phyloP scores from a whole-genome alignment of 2,113 vertebrate species.

The Cyprinodon brontotheroides region DNA sequence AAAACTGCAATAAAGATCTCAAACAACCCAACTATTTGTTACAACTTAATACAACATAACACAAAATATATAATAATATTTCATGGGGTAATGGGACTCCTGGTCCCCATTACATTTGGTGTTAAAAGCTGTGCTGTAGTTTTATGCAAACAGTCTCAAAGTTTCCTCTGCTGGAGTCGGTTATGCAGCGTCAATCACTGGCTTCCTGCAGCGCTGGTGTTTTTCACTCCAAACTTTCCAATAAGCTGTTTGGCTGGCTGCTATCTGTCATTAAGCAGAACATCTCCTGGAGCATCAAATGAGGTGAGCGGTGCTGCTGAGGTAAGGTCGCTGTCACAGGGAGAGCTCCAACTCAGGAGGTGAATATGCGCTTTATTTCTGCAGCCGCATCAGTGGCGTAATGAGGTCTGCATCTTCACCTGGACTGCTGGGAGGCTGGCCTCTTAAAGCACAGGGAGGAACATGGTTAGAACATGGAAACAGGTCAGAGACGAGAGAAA shows the following conservation, averaged over 20 bases:
- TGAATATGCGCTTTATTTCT: conserved; percentile 10
- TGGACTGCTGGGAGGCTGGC: neutral
- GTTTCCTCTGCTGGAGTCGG: conserved; percentile 36
- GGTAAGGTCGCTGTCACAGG: conserved; percentile 41
- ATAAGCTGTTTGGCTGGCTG: conserved; percentile 58
- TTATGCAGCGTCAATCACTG: conserved; percentile 61
- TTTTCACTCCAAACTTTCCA: conserved; percentile 56
- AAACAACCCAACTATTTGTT: too few relatives aligned
- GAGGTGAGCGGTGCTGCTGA: conserved; percentile 20
- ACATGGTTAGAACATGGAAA: neutral
- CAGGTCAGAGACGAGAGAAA: neutral
- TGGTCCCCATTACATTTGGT: neutral
- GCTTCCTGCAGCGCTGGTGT: conserved; percentile 54
- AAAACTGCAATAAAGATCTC: neutral
- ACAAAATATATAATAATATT: too few relatives aligned
- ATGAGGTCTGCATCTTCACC: conserved; percentile 29
- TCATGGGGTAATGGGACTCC: neutral
- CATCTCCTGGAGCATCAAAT: conserved; percentile 53
- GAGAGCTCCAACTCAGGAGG: conserved; percentile 16
- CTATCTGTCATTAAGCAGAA: conserved; percentile 66
- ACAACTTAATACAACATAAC: neutral
- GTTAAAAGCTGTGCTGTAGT: conserved; percentile 13
- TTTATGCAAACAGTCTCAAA: conserved; percentile 44
- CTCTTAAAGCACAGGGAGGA: neutral
- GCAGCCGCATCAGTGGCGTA: conserved; percentile 26